Percentiles rank a stretch among this genome's conserved stretches.
These are phyloP conservation scores for Drosophila tristis DNA, from an alignment of 1,140 invertebrate genomes.

Conservation along the genomic window DNA sequence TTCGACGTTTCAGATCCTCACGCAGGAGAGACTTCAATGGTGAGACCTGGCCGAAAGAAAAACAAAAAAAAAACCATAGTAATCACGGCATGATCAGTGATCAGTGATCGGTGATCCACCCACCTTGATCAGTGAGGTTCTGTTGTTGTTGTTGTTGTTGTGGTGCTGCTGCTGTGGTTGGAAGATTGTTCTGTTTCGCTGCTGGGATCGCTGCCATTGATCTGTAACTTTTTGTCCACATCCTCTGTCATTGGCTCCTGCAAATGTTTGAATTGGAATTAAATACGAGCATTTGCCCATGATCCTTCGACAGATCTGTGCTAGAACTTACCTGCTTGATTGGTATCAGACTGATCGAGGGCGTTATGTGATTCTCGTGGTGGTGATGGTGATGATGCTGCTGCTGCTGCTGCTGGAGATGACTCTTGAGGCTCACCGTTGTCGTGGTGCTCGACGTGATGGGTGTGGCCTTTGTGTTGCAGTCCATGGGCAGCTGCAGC, in stretches of 20 bases:
- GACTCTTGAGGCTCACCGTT: conserved; percentile 49
- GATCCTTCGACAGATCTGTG: not conserved
- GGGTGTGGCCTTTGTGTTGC: conserved; percentile 78
- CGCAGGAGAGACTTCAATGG: conserved; percentile 92
- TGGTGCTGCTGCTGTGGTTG: conserved; percentile 59
- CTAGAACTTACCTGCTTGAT: conserved; percentile 89
- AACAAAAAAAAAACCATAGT: not conserved
- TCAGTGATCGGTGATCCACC: too few relatives aligned
- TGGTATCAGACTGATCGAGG: conserved; percentile 93
- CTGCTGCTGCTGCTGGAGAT: conserved; percentile 38
- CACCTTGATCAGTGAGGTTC: conserved; percentile 82
- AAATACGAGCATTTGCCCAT: too few relatives aligned
- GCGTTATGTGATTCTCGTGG: conserved; percentile 88
- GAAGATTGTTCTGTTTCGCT: conserved; percentile 73
- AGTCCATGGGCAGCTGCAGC: conserved; percentile 77
- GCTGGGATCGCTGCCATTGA: conserved; percentile 64
- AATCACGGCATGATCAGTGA: not conserved
- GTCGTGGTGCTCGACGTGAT: conserved; percentile 74
- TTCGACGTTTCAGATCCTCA: conserved; percentile 91
- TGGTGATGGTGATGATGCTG: conserved; percentile 62
- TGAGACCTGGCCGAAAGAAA: conserved; percentile 87
- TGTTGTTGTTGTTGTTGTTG: conserved; percentile 74
- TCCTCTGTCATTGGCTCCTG: conserved; percentile 57
- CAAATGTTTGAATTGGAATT: conserved; percentile 1
- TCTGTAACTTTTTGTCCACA: conserved; percentile 51